These are phyloP conservation scores for Diplosoma virens DNA, from an alignment of 23 tunicate genomes.

Conservation along the genomic window DNA sequence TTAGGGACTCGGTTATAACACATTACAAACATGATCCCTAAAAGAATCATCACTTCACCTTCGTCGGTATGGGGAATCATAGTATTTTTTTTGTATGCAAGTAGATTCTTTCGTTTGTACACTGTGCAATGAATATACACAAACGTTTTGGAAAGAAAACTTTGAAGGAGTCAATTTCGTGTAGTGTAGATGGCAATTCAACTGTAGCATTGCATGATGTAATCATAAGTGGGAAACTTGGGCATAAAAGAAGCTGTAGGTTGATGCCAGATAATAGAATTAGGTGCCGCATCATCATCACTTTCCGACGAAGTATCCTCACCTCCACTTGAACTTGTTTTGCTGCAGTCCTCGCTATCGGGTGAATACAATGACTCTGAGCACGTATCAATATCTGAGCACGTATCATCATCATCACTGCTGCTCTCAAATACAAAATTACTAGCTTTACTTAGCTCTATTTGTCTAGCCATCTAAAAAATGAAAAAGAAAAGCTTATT, in stretches of 20 bases:
- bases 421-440: slow-evolving; percentile 15
- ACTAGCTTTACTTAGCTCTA: slow-evolving; percentile 13
- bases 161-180: slow-evolving; percentile 20
- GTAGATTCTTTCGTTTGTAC: slow-evolving; percentile 22
- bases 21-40: slow-evolving; percentile 25
- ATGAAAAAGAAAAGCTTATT: not conserved
- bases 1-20: slow-evolving; percentile 14
- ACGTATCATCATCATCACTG: slow-evolving; percentile 21
- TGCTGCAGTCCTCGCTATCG: slow-evolving; percentile 10
- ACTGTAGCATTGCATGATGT: not conserved
- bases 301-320: slow-evolving; percentile 17
- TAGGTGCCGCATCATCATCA: slow-evolving; percentile 13
- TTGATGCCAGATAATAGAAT: not conserved
- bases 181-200: slow-evolving; percentile 22
- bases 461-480: slow-evolving; percentile 15
- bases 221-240: slow-evolving; percentile 19
- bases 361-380: slow-evolving; percentile 13
- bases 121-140: slow-evolving; percentile 22
- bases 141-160: slow-evolving; percentile 20
- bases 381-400: slow-evolving; percentile 5
- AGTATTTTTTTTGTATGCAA: slow-evolving; percentile 7
- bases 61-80: slow-evolving; percentile 26
- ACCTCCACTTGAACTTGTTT: slow-evolving; percentile 19
- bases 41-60: slow-evolving; percentile 13
- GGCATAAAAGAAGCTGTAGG: not conserved